phyloP scores from a whole-genome alignment of 2,888 invertebrate genomes.

The Agelastica alni region DNA sequence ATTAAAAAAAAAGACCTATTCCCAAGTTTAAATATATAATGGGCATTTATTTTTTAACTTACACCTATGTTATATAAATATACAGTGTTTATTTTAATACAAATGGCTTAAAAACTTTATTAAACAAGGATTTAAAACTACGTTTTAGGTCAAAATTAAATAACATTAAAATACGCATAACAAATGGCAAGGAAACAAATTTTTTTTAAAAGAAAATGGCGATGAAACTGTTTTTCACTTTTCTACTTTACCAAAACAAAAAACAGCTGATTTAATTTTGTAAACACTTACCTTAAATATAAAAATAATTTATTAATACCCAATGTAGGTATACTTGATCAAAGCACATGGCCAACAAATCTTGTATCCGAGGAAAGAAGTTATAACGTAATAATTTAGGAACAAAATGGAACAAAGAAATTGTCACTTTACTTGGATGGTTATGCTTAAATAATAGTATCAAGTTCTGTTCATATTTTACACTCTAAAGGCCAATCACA shows the following conservation, averaged over 20 bases:
- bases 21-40: too few species aligned
- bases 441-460: slow-evolving; percentile 19
- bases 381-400: slow-evolving; percentile 32
- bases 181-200: not conserved
- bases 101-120: too few species aligned
- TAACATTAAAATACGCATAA: slow-evolving; percentile 3
- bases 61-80: too few species aligned
- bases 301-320: slow-evolving; percentile 5
- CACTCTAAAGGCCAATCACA: slow-evolving; percentile 10
- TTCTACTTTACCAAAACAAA: slow-evolving; percentile 30
- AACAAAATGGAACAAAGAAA: slow-evolving; percentile 40
- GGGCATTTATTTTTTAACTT: too few species aligned
- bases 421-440: slow-evolving; percentile 36
- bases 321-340: not conserved
- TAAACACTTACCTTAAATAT: slow-evolving; percentile 28
- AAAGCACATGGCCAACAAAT: slow-evolving; percentile 10
- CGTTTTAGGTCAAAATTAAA: not conserved
- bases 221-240: slow-evolving; percentile 17
- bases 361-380: slow-evolving; percentile 14
- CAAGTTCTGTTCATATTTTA: slow-evolving; percentile 20
- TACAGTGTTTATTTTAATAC: too few species aligned
- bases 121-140: too few species aligned
- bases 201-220: slow-evolving; percentile 7
- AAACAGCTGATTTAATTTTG: slow-evolving; percentile 32
- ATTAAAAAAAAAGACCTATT: too few species aligned